A percentile compares a stretch with the other conserved stretches of the same genome.
These are phyloP conservation scores for Therioaphis trifolii DNA, from an alignment of 2,888 invertebrate genomes.

Conservation along the genomic window DNA sequence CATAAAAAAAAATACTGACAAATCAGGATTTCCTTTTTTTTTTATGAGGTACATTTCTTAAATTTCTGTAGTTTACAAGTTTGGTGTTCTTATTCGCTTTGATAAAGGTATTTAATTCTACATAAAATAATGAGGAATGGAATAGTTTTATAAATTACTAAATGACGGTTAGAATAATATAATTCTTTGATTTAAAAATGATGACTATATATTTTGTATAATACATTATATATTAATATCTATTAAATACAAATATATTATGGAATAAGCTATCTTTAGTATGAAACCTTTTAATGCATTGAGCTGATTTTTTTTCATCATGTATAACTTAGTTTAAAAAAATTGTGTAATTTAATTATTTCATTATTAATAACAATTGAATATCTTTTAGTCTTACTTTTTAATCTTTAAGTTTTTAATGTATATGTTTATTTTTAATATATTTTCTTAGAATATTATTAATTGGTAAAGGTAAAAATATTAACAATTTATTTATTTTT, in stretches of 20 bases:
- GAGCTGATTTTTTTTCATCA: conserved; percentile 38
- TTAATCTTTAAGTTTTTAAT: conserved; percentile 50
- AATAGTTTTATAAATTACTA: conserved; percentile 16
- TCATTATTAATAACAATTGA: conserved; percentile 37
- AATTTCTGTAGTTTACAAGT: conserved; percentile 38
- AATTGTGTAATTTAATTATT: conserved; percentile 44
- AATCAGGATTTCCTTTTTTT: neutral
- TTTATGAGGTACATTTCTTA: neutral
- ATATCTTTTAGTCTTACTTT: conserved; percentile 32
- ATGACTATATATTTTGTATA: conserved; percentile 34
- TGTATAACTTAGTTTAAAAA: conserved; percentile 34
- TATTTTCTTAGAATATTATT: conserved; percentile 30
- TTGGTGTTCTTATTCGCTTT: conserved; percentile 55
- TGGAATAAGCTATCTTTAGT: conserved; percentile 42
- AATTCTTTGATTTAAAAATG: conserved; percentile 11
- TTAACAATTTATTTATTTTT: conserved; percentile 34
- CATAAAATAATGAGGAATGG: neutral
- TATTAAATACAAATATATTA: conserved; percentile 21
- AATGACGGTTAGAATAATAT: conserved; percentile 7
- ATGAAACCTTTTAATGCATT: conserved; percentile 16
- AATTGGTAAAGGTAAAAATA: conserved; percentile 60
- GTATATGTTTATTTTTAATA: conserved; percentile 51
- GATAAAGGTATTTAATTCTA: conserved; percentile 2
- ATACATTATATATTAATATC: conserved; percentile 36
- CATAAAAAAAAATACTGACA: conserved; percentile 34